phyloP scores from a whole-genome alignment of 1,140 invertebrate species.

The Diuraphis noxia region DNA sequence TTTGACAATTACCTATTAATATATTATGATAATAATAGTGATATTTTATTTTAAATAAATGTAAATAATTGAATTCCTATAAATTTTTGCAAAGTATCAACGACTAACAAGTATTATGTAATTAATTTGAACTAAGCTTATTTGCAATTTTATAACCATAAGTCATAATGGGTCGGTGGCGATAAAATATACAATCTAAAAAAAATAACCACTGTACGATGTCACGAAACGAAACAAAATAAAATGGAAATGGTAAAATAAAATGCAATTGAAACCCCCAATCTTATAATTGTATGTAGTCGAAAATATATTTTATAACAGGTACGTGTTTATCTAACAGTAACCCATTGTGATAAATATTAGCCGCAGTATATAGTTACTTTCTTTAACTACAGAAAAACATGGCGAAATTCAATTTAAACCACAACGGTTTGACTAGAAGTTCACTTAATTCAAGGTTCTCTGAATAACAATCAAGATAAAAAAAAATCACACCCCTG shows the following conservation, averaged over 20 bases:
- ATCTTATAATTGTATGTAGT: neutral
- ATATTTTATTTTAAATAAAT: neutral
- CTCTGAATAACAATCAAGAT: neutral
- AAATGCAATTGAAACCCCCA: neutral
- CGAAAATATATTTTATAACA: neutral
- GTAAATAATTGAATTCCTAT: neutral
- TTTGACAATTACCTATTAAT: neutral
- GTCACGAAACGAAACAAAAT: neutral
- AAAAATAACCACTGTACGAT: neutral
- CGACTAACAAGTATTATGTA: neutral
- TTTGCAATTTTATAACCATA: neutral
- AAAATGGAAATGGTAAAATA: neutral
- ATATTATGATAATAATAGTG: neutral
- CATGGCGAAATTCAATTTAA: neutral
- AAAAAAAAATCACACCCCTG: conserved; percentile 8
- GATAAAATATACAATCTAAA: neutral
- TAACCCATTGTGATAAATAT: neutral
- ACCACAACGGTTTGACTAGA: neutral
- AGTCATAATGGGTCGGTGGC: neutral
- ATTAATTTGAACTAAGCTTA: neutral
- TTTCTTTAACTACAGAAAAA: neutral
- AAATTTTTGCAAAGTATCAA: neutral
- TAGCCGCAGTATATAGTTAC: neutral
- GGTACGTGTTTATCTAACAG: neutral
- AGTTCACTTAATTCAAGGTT: conserved; percentile 11